Evolutionary conservation across 2,797 vertebrate species (phyloP), one percentile per base, ranked within the genome.

Genomic region (Pantherophis vulpinus): DNA sequence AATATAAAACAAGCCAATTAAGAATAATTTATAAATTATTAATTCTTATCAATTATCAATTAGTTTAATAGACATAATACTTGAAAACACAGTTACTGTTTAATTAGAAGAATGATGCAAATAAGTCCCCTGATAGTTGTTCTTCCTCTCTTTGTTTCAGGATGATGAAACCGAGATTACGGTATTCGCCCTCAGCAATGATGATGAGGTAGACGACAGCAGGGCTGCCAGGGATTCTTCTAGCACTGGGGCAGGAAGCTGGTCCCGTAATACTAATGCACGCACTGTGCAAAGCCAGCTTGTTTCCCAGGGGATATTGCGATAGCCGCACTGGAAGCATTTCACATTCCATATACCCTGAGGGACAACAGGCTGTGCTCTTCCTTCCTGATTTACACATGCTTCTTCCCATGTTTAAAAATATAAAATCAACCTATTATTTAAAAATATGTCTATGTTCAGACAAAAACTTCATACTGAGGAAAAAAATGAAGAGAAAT

Each of bases 111-210:
- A 47, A 11, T 47, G 74, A 42, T 83, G 20, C 20, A 83, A 25
- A n/a, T 20, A 70, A 37, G 9, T 27, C 9, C 54, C 16, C 23
- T 29, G 54, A 79, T 37, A 14, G 3, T 63, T 51, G 29, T 63
- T 47, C n/a, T 3, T 0, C 4, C 47, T 47, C 0, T 23, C 7
- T 6, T 1, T 92, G 63, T 88, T 4, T 5, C 2, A 99, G 99
- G 99, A 99, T 25, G 99, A 99, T 89, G 98, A 98, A 87, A 99
- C 99, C 91, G 99, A 99, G 93, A 99, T 99, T 95, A 99, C 98
- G 1, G 98, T 98, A 0, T 99, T 99, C 56, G 98, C 97, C 0
- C 98, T 99, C 66, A 99, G 99, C 94, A 98, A 97, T 0, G 98
- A 99, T 27, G 98, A 99, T 5, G 98, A 99, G 98, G 99, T 99